These are phyloP conservation scores for Ursus arctos DNA, from an alignment of 2,113 vertebrate genomes.

Conservation along the genomic window DNA sequence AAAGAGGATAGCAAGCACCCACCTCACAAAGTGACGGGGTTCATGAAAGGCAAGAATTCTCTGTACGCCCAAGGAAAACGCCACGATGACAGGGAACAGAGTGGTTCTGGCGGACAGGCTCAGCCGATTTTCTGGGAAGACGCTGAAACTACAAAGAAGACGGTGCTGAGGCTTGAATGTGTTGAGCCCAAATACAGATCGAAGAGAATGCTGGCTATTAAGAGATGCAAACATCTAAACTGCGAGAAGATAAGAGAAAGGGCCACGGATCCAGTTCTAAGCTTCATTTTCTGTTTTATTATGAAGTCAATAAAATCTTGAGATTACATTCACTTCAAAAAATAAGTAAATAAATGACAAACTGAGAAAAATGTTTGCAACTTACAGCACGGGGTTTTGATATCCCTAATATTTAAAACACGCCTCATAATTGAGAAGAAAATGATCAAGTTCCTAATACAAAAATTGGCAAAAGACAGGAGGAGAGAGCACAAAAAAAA, in stretches of 20 bases:
- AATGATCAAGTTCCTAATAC: neutral
- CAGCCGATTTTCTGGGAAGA: neutral
- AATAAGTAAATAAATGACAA: neutral
- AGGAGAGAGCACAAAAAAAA: neutral
- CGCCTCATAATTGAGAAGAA: neutral
- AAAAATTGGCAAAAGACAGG: neutral
- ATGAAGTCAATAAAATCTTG: neutral
- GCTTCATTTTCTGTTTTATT: neutral
- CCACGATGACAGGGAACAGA: neutral
- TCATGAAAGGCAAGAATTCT: neutral
- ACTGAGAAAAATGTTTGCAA: slow-evolving; percentile 4
- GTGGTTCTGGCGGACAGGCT: neutral
- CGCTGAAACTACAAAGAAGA: neutral
- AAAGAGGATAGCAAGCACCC: neutral
- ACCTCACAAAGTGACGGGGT: neutral
- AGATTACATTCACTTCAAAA: neutral
- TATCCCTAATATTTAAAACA: neutral
- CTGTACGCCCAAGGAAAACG: neutral
- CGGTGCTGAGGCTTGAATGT: neutral
- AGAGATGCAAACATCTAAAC: neutral
- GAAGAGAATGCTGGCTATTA: neutral
- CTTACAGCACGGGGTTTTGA: neutral
- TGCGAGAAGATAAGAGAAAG: neutral
- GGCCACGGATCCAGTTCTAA: neutral
- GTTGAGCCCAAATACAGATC: neutral